Evolutionary conservation across 2,113 vertebrate species (phyloP).

Genomic region (Ptyas mucosa): DNA sequence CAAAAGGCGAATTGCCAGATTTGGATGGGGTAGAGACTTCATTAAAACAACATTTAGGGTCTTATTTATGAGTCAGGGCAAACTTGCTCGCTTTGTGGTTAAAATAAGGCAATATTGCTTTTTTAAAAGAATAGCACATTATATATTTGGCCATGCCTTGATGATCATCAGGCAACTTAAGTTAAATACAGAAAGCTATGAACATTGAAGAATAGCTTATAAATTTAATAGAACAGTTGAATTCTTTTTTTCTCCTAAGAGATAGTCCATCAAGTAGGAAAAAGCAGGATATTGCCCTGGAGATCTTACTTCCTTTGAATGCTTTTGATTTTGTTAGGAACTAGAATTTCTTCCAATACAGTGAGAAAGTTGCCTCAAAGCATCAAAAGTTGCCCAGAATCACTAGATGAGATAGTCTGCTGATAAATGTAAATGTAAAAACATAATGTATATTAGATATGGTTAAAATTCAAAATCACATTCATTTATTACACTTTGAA

Average conservation of each 20-base stretch:
- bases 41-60: neutral
- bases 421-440: neutral
- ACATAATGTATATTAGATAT: neutral
- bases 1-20: constrained; percentile 1
- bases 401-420: neutral
- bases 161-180: neutral
- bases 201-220: neutral
- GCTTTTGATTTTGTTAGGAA: neutral
- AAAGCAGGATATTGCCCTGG: neutral
- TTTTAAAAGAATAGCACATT: neutral
- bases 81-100: neutral
- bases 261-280: neutral
- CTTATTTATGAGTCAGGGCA: constrained; percentile 12
- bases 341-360: neutral
- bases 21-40: constrained; percentile 3
- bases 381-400: neutral
- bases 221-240: neutral
- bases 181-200: neutral
- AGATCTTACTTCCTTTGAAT: neutral
- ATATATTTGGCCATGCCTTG: neutral
- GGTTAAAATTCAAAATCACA: neutral
- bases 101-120: neutral
- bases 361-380: neutral
- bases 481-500: neutral
- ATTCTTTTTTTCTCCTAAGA: neutral